Base-by-base conservation (phyloP, 2,888 invertebrate genomes). In the Rhagophthalmus giganteus region DNA sequence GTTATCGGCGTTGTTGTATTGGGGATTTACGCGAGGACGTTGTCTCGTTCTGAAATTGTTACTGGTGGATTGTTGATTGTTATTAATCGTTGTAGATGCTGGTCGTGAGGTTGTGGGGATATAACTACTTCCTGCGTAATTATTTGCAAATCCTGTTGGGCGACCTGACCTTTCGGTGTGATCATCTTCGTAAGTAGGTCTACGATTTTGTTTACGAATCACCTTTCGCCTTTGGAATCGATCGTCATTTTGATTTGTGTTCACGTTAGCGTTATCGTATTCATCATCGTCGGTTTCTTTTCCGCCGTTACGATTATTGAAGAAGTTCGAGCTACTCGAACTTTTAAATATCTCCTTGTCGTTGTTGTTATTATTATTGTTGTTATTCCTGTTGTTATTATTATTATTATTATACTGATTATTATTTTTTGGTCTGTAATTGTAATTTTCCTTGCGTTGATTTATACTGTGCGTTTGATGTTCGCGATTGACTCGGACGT, bases 251-350 rank as follows among this genome's bases (percentile, higher is more conserved):
- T 75, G 75, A 57, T 76, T 73, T 33, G 72, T 73, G 28, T 72
- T 77, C 11, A 75, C 75, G 55, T 78, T 79, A 16, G 72, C 73
- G 46, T 76, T 74, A 7, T 60, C 58, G 7, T 55, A 41, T 4
- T 55, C 50, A 48, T 80, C 79, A 42, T 79, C 78, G 53, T 79
- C 77, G 39, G 74, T 76, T 66, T 83, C 82, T 59, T 81, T 80
- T 4, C 82, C 82, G 27, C 78, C 78, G 66, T 83, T 81, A 35
- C 79, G 76, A 65, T 81, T 82, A 61, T 85, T 85, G 74, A 85
- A 88, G 76, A 87, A 88, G 72, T 88, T 86, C 1, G 87, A 86
- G 49, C 86, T 87, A 69, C 86, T 86, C 13, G 87, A 86, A 30
- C 83, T 82, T 60, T 84, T 83, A 49, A 87, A 83, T 48, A 81